Evolutionary conservation across 2,797 vertebrate genomes (phyloP).

Genomic region (Oophaga sylvatica): DNA sequence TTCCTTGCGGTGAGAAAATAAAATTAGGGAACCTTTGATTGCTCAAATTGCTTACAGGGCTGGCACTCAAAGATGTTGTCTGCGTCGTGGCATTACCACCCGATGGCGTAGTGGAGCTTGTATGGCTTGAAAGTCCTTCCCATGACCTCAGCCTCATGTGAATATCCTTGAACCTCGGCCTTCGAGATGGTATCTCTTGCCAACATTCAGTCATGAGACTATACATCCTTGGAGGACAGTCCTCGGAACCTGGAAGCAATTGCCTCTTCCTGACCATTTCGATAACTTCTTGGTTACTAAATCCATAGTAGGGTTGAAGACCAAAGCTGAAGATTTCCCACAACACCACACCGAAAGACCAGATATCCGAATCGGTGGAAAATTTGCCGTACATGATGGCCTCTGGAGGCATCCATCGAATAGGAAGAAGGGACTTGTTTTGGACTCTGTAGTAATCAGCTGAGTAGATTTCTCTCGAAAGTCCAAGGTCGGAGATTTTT

Average conservation of each 20-base stretch:
- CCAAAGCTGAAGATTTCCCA: conserved; percentile 99
- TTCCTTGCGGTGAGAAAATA: conserved; percentile 86
- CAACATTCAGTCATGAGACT: conserved; percentile 96
- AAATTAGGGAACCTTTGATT: conserved; percentile 92
- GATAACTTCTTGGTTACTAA: conserved; percentile 97
- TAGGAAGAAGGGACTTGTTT: conserved; percentile 89
- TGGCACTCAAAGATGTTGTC: conserved; percentile 96
- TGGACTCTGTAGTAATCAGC: conserved; percentile 94
- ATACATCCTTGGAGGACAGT: conserved; percentile 94
- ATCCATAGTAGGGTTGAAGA: conserved; percentile 95
- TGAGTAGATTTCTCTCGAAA: conserved; percentile 92
- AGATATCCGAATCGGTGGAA: conserved; percentile 93
- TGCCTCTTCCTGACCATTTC: conserved; percentile 97
- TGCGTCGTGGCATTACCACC: conserved; percentile 97
- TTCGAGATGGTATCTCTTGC: conserved; percentile 90
- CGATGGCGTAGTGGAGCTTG: conserved; percentile 94
- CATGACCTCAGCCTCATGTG: conserved; percentile 89
- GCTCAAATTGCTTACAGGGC: conserved; percentile 95
- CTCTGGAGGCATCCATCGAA: conserved; percentile 97
- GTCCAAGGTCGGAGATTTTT: conserved; percentile 94
- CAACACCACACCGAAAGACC: conserved; percentile 95
- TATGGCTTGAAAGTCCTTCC: conserved; percentile 94
- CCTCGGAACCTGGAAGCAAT: conserved; percentile 93
- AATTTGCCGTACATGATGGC: conserved; percentile 95
- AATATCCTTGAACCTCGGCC: conserved; percentile 95